Evolutionary conservation across 2,888 invertebrate genomes (phyloP).

Genomic region (Lingula anatina): DNA sequence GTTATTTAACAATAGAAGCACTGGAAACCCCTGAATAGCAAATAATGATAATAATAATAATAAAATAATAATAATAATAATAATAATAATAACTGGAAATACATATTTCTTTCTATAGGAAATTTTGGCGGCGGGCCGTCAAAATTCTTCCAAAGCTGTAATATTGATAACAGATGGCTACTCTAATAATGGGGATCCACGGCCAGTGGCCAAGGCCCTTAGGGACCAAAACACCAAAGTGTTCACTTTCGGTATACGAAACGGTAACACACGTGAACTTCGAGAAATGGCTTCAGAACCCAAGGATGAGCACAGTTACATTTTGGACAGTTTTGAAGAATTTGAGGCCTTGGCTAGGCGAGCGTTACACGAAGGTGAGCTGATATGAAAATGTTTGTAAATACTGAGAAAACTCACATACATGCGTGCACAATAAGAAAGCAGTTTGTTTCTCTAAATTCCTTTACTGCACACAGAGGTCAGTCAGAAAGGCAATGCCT

Average conservation of each 20-base stretch:
- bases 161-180: constrained; percentile 69
- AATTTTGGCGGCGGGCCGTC: constrained; percentile 38
- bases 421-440: too few relatives aligned
- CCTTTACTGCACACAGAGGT: too few relatives aligned
- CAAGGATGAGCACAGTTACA: constrained; percentile 62
- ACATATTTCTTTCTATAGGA: constrained; percentile 31
- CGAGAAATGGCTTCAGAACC: constrained; percentile 64
- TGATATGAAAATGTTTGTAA: neutral
- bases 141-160: constrained; percentile 58
- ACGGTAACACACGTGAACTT: constrained; percentile 61
- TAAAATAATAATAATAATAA: too few relatives aligned
- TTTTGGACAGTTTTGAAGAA: constrained; percentile 65
- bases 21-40: too few relatives aligned
- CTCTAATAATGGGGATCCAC: constrained; percentile 66
- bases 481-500: too few relatives aligned
- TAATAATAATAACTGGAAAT: too few relatives aligned
- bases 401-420: too few relatives aligned
- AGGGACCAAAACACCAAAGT: constrained; percentile 52
- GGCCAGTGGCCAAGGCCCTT: constrained; percentile 59
- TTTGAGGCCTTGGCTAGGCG: constrained; percentile 66
- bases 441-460: too few relatives aligned
- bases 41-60: too few relatives aligned
- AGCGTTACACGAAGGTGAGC: constrained; percentile 63
- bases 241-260: constrained; percentile 60
- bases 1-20: too few relatives aligned